Conservation (phyloP, 2,888 invertebrate species). For the Coelinius sp. region DNA sequence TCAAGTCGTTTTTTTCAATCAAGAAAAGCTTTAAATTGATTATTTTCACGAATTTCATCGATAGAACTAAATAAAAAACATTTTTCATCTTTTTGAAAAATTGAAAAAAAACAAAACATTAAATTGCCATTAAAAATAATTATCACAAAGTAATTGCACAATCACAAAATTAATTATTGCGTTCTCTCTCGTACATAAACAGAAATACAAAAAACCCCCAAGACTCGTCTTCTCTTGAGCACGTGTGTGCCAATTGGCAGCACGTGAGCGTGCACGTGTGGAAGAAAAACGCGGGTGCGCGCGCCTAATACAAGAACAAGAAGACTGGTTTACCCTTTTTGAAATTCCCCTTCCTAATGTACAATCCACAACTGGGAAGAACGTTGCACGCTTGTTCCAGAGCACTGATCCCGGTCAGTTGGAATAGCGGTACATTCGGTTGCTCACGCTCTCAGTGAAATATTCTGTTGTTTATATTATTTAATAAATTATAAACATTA, state of each 20-base stretch:
- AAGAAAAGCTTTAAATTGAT: no score
- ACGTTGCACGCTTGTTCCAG: conserved; percentile 57
- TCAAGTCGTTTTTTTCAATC: no score
- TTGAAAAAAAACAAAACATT: not conserved
- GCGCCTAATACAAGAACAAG: not conserved
- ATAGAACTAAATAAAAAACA: no score
- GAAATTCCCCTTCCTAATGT: conserved; percentile 4
- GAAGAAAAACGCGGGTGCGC: not conserved
- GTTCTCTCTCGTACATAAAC: not conserved
- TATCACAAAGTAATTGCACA: not conserved
- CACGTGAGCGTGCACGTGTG: conserved; percentile 41
- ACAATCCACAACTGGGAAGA: not conserved
- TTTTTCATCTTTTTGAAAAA: no score
- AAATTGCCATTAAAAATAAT: not conserved
- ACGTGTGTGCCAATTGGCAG: conserved; percentile 35
- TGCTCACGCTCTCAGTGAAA: conserved; percentile 36
- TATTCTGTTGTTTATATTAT: conserved; percentile 28
- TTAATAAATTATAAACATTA: not conserved
- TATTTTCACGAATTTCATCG: no score
- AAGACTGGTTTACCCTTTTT: not conserved
- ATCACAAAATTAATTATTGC: not conserved
- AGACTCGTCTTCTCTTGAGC: not conserved
- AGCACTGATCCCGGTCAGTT: conserved; percentile 68
- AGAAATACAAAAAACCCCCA: not conserved
- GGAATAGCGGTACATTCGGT: conserved; percentile 66